Evolutionary conservation across 2,113 vertebrate genomes (phyloP).

Genomic region (Lophura nycthemera): DNA sequence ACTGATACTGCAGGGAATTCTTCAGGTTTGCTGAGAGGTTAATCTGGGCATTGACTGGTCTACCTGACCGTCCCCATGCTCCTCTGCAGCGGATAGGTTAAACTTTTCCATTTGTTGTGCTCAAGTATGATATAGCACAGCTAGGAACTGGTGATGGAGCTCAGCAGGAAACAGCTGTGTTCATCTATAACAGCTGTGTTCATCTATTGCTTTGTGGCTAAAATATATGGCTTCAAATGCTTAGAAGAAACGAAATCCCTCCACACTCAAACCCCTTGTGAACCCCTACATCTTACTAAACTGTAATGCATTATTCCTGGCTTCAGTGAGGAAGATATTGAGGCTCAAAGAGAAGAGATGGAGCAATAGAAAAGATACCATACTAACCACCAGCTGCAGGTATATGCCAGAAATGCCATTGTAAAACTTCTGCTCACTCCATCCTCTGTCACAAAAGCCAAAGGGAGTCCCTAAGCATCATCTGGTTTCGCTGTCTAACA

Average conservation of each 20-base stretch:
- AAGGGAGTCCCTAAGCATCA: background rate
- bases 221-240: background rate
- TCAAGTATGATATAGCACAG: background rate
- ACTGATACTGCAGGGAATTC: background rate
- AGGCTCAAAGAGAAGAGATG: background rate
- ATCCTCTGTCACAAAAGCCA: background rate
- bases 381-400: background rate
- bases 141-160: background rate
- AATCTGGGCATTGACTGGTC: background rate
- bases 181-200: background rate
- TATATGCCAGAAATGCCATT: background rate
- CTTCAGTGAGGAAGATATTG: background rate
- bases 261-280: background rate
- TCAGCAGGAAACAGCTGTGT: slow-evolving; percentile 30
- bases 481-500: background rate
- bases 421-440: background rate
- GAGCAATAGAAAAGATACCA: background rate
- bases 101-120: background rate
- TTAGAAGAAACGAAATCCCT: background rate
- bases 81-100: background rate
- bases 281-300: accelerated
- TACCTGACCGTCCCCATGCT: background rate
- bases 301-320: background rate
- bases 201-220: background rate
- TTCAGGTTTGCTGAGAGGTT: background rate